Base-by-base conservation (phyloP, 1,140 invertebrate genomes). In the Manduca sexta region DNA sequence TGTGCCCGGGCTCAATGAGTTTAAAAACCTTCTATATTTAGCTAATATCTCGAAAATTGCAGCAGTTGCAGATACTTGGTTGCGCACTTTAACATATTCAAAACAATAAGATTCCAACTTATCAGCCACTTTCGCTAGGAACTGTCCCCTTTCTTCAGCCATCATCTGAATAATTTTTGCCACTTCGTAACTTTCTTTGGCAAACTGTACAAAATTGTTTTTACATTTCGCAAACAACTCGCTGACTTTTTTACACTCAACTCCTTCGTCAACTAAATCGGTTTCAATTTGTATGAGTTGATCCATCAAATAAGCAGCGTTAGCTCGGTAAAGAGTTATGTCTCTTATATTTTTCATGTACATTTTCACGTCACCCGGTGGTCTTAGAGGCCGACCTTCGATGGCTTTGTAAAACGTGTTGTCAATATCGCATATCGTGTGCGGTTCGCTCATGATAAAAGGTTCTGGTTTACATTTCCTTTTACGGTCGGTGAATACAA, bases 391-490 rank as follows among this genome's bases (percentile, higher is more conserved):
- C 7, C 63, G 54, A 1, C 66, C 66, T 51, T 65, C 62, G 6
- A 65, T 50, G 8, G 55, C 31, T 35, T 60, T 69, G 44, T 49
- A 65, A 21, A 69, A 69, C 12, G 26, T 33, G 17, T 50, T 18
- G 49, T 69, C 57, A 13, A 64, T 34, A 37, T 69, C 61, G 35
- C 61, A 61, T 16, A 69, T 49, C 6, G 61, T 62, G 21, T 55
- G 44, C 13, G 41, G 40, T 30, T 63, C 54, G 17, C 16, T 43
- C 46, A 48, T 50, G 2, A 53, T 52, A 14, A 33, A 39, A 14
- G 59, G 54, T 16, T 41, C 41, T 8, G 14, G 29, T 40, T 48
- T 56, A 8, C 14, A 33, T 44, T 52, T 54, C 10, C 31, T 52
- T 10, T 38, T n/a, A 2, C 30, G 13, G 15, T 42, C 35, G 7